phyloP scores from a whole-genome alignment of 64 coral and sea anemone genomes.

The Exaiptasia diaphana region DNA sequence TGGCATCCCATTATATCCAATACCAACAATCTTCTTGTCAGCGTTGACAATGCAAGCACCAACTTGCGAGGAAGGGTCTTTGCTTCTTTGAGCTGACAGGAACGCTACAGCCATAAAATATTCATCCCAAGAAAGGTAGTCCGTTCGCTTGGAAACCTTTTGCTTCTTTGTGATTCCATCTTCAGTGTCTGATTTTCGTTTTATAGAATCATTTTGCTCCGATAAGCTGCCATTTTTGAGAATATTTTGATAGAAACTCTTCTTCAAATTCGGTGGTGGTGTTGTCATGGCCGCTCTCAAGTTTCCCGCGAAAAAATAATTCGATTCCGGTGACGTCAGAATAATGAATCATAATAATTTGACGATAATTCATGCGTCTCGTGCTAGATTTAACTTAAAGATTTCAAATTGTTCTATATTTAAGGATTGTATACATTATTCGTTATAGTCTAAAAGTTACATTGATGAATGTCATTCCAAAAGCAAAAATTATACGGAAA shows the following conservation, averaged over 20 bases:
- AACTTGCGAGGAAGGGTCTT: constrained; percentile 81
- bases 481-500: no score
- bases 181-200: background rate
- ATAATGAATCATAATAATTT: no score
- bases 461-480: no score
- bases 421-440: no score
- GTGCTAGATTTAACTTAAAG: no score
- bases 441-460: no score
- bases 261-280: background rate
- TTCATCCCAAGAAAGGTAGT: constrained; percentile 82
- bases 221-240: background rate
- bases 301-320: constrained; percentile 18
- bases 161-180: background rate
- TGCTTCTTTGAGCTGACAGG: constrained; percentile 85
- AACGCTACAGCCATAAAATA: constrained; percentile 97
- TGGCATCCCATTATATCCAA: constrained; percentile 97
- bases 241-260: background rate
- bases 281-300: background rate
- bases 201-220: background rate
- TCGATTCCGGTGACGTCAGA: no score
- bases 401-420: no score
- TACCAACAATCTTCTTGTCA: constrained; percentile 87
- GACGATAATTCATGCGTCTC: no score
- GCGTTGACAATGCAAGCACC: constrained; percentile 84
- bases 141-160: constrained; percentile 44